Percentiles rank a stretch among this genome's conserved stretches.
Evolutionary conservation across 2,113 vertebrate species (phyloP).

Genomic region (Chionomys nivalis): DNA sequence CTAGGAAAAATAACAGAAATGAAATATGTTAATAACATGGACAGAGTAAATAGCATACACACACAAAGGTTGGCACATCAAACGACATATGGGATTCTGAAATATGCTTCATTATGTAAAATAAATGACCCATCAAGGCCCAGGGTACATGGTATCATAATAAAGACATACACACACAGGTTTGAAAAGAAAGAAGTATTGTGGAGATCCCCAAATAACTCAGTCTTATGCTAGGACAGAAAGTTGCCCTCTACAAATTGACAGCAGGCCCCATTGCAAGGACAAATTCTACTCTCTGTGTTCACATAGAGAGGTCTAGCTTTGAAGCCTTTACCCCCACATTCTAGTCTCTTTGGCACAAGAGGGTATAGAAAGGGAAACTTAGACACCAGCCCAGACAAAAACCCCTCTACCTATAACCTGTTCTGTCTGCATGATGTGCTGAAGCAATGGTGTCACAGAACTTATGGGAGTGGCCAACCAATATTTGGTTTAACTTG

Average conservation of each 20-base stretch:
- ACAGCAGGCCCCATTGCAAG: neutral
- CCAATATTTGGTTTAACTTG: neutral
- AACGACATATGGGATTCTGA: neutral
- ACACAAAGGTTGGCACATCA: neutral
- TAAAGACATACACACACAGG: neutral
- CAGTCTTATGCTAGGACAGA: neutral
- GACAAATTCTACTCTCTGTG: neutral
- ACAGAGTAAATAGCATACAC: neutral
- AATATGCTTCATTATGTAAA: neutral
- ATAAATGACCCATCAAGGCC: neutral
- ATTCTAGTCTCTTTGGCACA: neutral
- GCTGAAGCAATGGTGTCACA: neutral
- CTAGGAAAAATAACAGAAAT: slow-evolving; percentile 1
- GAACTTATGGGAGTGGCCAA: neutral
- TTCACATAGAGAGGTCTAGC: neutral
- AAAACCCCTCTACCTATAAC: neutral
- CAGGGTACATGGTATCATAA: neutral
- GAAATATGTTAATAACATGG: neutral
- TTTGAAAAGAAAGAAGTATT: neutral
- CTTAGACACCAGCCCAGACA: neutral
- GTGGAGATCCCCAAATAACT: neutral
- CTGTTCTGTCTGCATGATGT: neutral
- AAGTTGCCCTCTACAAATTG: neutral
- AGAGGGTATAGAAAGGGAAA: neutral
- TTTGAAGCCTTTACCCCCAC: neutral